phyloP scores from a whole-genome alignment of 2,888 invertebrate genomes.

The Dugesia japonica region DNA sequence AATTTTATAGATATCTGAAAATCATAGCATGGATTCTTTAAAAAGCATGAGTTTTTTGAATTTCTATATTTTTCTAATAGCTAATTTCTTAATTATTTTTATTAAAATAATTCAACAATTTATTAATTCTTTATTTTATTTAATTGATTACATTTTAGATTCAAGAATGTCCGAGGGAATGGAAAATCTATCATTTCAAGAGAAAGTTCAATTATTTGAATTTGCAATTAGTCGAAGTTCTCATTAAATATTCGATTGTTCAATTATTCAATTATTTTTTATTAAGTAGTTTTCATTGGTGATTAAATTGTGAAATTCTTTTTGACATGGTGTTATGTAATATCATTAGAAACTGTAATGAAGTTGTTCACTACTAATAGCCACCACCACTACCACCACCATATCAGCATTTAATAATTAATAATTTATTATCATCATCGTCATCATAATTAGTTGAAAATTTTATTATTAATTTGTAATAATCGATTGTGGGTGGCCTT shows the following conservation, averaged over 20 bases:
- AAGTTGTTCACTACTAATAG: background rate
- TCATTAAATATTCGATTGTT: too few relatives aligned
- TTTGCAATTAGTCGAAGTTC: background rate
- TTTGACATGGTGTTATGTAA: background rate
- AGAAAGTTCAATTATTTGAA: slow-evolving; percentile 7
- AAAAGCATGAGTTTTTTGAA: too few relatives aligned
- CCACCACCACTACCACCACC: background rate
- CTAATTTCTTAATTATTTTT: too few relatives aligned
- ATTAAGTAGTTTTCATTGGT: background rate
- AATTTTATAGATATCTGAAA: too few relatives aligned
- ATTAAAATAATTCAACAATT: too few relatives aligned
- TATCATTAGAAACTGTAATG: background rate
- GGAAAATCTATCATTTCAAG: background rate
- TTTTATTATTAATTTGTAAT: background rate
- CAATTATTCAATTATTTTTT: background rate
- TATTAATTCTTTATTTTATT: too few relatives aligned
- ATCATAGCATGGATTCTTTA: too few relatives aligned
- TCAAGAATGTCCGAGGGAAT: background rate
- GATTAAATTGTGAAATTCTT: background rate
- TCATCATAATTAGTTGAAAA: background rate
- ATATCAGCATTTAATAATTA: slow-evolving; percentile 9
- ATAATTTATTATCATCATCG: too few relatives aligned
- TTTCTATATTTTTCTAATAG: too few relatives aligned
- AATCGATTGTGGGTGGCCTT: background rate
- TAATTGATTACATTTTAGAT: background rate